Base-by-base conservation (phyloP, 2,113 vertebrate genomes). In the Eulemur rufifrons region DNA sequence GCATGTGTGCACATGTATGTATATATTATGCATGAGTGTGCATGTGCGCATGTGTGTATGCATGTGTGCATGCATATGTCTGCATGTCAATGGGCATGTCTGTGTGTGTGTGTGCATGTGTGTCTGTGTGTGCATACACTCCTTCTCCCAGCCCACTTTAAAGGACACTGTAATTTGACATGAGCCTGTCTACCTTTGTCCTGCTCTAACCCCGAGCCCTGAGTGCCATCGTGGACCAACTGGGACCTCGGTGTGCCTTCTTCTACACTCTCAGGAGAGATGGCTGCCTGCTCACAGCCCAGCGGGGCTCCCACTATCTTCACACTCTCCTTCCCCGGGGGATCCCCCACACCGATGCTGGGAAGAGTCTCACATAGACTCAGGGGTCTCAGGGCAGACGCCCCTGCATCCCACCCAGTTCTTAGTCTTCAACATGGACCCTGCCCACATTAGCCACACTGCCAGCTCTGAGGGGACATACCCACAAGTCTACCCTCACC, bases 31-130 rank as follows among this genome's bases (percentile, higher is more conserved):
- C 18, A 61, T 61, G 59, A 25, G 2, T 64, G 29, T 23, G 68
- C 21, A 39, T 6, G 23, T 27, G 23, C 27, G 23, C 2, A 2
- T 71, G 2, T 64, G 29, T 63, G 39, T 25, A 8, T 23, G 68
- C 21, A 39, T 6, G 23, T 27, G 23, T 42, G 23, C 2, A 2
- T 71, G 3, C 3, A 3, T 56, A 5, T 6, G 32, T n/a, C 12
- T 12, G 23, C 27, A 20, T n/a, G n/a, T 47, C 12, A 6, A 52
- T 50, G 71, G 47, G 20, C 3, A 25, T 15, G 2, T 6, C 7
- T n/a, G 11, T n/a, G n/a, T n/a, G n/a, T n/a, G n/a, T n/a, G n/a
- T n/a, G n/a, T n/a, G n/a, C n/a, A n/a, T n/a, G n/a, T n/a, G 39
- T 39, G 39, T 34, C 6, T 2, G 1, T 34, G 10, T n/a, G 45